Evolutionary conservation across 2,888 invertebrate species (phyloP).

Genomic region (Eutolmus rufibarbis): DNA sequence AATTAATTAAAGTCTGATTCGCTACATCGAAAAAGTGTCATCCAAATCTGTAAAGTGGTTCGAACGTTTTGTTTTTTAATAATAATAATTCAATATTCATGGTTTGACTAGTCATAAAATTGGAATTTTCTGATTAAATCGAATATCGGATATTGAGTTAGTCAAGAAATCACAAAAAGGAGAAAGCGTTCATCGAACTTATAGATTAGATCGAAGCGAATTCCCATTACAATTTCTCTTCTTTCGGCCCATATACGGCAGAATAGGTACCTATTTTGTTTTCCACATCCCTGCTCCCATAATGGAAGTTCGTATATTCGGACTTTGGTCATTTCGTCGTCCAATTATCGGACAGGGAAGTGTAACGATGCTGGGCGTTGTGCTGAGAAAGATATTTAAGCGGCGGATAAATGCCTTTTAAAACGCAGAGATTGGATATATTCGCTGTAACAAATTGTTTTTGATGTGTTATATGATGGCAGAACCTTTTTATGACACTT

Average conservation of each 20-base stretch:
- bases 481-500: not conserved
- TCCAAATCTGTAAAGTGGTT: too few relatives aligned
- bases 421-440: not conserved
- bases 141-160: not conserved
- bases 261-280: not conserved
- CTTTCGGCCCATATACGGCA: not conserved
- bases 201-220: not conserved
- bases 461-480: not conserved
- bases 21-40: too few relatives aligned
- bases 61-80: too few relatives aligned
- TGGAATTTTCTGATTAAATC: not conserved
- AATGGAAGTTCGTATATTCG: not conserved
- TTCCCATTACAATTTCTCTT: not conserved
- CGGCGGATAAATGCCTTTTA: not conserved
- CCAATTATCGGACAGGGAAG: not conserved
- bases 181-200: not conserved
- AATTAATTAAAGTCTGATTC: too few relatives aligned
- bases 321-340: not conserved
- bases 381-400: not conserved
- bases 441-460: not conserved
- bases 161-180: not conserved
- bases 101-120: not conserved
- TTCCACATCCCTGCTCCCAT: not conserved
- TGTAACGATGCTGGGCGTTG: not conserved
- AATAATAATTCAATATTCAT: too few relatives aligned